Percentiles rank a stretch among this genome's conserved stretches.
Evolutionary conservation across 2,113 vertebrate genomes (phyloP).

Genomic region (Oryzias melastigma): DNA sequence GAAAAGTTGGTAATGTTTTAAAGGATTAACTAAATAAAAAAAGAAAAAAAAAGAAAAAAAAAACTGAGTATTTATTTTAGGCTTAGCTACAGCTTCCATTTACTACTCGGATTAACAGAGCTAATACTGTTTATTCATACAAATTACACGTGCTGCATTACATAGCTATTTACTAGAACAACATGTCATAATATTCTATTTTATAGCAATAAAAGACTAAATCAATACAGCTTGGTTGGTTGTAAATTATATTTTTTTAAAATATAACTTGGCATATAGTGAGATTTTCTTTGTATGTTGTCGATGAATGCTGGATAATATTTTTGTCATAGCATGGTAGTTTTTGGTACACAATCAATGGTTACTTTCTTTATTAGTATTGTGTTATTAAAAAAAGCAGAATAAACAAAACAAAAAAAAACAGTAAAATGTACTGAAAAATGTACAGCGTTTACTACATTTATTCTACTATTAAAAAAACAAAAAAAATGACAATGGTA

Average conservation of each 20-base stretch:
- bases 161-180: background rate
- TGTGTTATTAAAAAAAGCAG: background rate
- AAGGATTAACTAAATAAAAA: background rate
- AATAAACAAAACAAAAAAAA: no score
- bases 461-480: no score
- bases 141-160: background rate
- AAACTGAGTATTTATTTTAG: background rate
- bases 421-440: no score
- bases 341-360: constrained; percentile 5
- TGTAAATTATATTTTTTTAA: constrained; percentile 2
- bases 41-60: no score
- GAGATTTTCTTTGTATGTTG: constrained; percentile 18
- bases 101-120: background rate
- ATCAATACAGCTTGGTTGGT: background rate
- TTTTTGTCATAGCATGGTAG: constrained; percentile 5
- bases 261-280: constrained; percentile 9
- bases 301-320: constrained; percentile 30
- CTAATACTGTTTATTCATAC: background rate
- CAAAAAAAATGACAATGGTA: no score
- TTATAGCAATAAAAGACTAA: constrained; percentile 1
- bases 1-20: background rate
- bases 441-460: no score
- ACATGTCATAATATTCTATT: background rate
- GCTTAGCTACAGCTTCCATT: background rate
- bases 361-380: constrained; percentile 53